Evolutionary conservation across 2,113 vertebrate species (phyloP).

Genomic region (Taurulus bubalis): DNA sequence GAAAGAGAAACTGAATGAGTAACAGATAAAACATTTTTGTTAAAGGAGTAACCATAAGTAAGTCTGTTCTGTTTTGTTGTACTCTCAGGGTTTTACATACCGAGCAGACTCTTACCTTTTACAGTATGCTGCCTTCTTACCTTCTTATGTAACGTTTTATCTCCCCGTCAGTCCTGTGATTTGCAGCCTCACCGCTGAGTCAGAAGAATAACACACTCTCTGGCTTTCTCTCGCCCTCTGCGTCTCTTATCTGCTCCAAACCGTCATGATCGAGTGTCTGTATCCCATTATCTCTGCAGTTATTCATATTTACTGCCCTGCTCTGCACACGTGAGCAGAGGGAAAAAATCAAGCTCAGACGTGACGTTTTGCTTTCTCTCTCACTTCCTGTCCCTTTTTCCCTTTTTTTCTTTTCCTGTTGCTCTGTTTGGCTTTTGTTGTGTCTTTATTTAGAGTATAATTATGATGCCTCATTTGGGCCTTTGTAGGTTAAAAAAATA

Average conservation of each 20-base stretch:
- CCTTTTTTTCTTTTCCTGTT: background rate
- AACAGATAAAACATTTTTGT: too few relatives aligned
- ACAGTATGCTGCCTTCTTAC: background rate
- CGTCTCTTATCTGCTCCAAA: slow-evolving; percentile 29
- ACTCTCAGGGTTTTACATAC: background rate
- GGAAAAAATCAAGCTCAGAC: background rate
- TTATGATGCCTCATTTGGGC: background rate
- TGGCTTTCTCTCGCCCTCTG: background rate
- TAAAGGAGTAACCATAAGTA: background rate
- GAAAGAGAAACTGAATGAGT: background rate
- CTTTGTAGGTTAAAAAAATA: background rate
- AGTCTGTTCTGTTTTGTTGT: background rate
- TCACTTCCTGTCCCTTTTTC: background rate
- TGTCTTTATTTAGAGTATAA: background rate
- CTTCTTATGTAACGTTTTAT: slow-evolving; percentile 33
- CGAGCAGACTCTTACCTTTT: background rate
- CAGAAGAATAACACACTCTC: slow-evolving; percentile 25
- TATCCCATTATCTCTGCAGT: slow-evolving; percentile 19
- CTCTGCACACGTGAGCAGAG: background rate
- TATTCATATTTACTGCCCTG: slow-evolving; percentile 8
- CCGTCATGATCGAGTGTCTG: slow-evolving; percentile 19
- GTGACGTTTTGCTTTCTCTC: background rate
- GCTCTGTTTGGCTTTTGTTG: background rate
- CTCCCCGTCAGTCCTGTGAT: slow-evolving; percentile 21
- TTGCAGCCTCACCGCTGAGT: slow-evolving; percentile 40